These are phyloP conservation scores for Hermetia illucens DNA, from an alignment of 1,140 invertebrate species.

Conservation along the genomic window DNA sequence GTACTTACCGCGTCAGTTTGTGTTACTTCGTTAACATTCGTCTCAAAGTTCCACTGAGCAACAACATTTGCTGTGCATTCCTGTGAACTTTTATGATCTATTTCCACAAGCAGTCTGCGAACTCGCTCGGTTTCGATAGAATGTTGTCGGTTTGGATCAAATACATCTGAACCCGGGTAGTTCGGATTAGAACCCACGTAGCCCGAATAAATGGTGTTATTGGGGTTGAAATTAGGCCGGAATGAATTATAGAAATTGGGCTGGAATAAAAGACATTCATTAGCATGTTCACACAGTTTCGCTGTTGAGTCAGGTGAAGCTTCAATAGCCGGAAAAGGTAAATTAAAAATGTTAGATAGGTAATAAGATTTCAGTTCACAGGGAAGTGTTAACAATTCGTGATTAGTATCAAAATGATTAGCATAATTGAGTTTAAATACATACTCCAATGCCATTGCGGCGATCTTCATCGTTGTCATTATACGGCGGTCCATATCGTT, in stretches of 20 bases:
- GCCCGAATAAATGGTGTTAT: too few relatives aligned
- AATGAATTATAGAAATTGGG: too few relatives aligned
- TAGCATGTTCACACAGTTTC: too few relatives aligned
- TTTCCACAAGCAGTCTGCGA: slow-evolving; percentile 41
- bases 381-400: too few relatives aligned
- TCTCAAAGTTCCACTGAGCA: slow-evolving; percentile 78
- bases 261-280: too few relatives aligned
- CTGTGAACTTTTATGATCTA: slow-evolving; percentile 56
- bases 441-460: slow-evolving; percentile 5
- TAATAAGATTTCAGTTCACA: too few relatives aligned
- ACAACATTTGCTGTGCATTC: slow-evolving; percentile 68
- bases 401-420: too few relatives aligned
- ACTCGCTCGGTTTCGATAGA: slow-evolving; percentile 24
- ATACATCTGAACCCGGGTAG: neutral
- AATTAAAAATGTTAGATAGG: too few relatives aligned
- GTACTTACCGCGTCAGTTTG: slow-evolving; percentile 66
- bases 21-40: slow-evolving; percentile 67
- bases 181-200: too few relatives aligned
- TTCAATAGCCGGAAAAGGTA: too few relatives aligned
- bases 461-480: slow-evolving; percentile 19
- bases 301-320: too few relatives aligned
- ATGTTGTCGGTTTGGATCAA: slow-evolving; percentile 8
- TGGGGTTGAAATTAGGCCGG: too few relatives aligned
- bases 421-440: neutral
- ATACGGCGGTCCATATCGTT: slow-evolving; percentile 27